These are phyloP conservation scores for Chrysomela aeneicollis DNA, from an alignment of 2,888 invertebrate genomes.

Conservation along the genomic window DNA sequence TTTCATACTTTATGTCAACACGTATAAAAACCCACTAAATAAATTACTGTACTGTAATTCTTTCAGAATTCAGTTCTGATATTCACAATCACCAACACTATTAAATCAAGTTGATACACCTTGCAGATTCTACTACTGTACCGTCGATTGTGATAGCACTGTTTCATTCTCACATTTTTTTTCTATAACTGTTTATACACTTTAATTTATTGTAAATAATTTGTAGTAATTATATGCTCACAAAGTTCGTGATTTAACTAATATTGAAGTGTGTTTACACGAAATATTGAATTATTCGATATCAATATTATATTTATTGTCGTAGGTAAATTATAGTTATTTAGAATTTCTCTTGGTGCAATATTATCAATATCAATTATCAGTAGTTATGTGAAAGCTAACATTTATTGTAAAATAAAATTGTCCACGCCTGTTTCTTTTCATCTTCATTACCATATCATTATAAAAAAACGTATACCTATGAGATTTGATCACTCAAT, in stretches of 20 bases:
- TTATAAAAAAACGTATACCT: no score
- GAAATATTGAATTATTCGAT: slow-evolving; percentile 3
- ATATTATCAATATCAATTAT: slow-evolving; percentile 40
- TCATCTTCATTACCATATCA: neutral
- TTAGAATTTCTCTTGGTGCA: slow-evolving; percentile 50
- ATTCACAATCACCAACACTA: no score
- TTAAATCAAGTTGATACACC: slow-evolving; percentile 28
- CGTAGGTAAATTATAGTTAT: slow-evolving; percentile 40
- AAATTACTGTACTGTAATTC: no score
- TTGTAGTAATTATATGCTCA: slow-evolving; percentile 48
- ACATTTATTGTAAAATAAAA: slow-evolving; percentile 41
- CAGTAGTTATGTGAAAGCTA: slow-evolving; percentile 43
- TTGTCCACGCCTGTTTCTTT: slow-evolving; percentile 35
- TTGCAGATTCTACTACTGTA: slow-evolving; percentile 29
- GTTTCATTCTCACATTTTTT: slow-evolving; percentile 34
- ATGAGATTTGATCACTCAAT: no score
- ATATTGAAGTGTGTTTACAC: slow-evolving; percentile 1
- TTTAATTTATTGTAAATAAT: slow-evolving; percentile 45
- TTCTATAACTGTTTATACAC: slow-evolving; percentile 32
- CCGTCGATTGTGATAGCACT: slow-evolving; percentile 42
- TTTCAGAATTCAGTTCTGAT: no score
- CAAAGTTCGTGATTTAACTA: slow-evolving; percentile 48
- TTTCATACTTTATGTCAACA: no score
- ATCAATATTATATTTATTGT: slow-evolving; percentile 35
- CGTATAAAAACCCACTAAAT: no score